Evolutionary conservation across 2,888 invertebrate genomes (phyloP).

Genomic region (Philonicus albiceps): DNA sequence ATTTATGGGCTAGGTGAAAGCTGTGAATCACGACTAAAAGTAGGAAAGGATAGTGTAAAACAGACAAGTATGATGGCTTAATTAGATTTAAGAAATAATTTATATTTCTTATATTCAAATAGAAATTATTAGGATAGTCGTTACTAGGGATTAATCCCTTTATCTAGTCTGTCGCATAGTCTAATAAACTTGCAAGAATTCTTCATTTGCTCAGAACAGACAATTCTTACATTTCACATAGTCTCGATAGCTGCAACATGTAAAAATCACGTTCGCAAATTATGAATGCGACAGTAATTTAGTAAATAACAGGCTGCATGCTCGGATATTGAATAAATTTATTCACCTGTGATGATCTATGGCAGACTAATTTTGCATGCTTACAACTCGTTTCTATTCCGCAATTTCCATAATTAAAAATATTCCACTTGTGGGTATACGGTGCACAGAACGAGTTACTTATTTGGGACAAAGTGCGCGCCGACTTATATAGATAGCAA

Average conservation of each 20-base stretch:
- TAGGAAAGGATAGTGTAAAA: no score
- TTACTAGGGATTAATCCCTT: not conserved
- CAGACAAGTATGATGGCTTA: not conserved
- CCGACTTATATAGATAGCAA: conserved; percentile 27
- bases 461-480: conserved; percentile 29
- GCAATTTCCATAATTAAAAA: conserved; percentile 46
- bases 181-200: not conserved
- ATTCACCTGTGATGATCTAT: conserved; percentile 38
- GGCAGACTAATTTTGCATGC: conserved; percentile 36
- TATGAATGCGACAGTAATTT: conserved; percentile 37
- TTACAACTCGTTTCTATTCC: conserved; percentile 44
- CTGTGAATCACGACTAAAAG: not conserved
- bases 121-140: no score
- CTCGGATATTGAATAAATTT: conserved; percentile 42
- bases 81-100: not conserved
- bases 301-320: conserved; percentile 26
- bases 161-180: not conserved
- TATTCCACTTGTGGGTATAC: conserved; percentile 40
- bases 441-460: conserved; percentile 23
- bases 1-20: not conserved
- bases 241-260: not conserved
- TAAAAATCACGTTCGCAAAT: conserved; percentile 33
- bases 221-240: not conserved
- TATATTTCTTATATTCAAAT: no score
- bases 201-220: not conserved